These are phyloP conservation scores for Griposia aprilina DNA, from an alignment of 2,888 invertebrate genomes.

Conservation along the genomic window DNA sequence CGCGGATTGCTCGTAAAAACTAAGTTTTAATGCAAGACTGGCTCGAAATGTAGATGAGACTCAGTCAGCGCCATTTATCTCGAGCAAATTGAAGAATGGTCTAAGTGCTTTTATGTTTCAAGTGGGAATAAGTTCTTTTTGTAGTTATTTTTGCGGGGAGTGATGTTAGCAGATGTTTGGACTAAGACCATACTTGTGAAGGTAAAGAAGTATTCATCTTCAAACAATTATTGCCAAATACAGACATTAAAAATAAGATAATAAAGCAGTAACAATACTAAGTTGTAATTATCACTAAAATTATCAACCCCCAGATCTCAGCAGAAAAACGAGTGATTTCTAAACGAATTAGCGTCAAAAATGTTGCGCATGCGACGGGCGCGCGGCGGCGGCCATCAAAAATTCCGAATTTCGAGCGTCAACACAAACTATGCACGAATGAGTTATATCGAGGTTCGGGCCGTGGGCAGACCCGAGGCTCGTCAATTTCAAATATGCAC, in stretches of 20 bases:
- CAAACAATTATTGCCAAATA: neutral
- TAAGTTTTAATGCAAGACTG: slow-evolving; percentile 52
- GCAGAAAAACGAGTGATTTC: slow-evolving; percentile 72
- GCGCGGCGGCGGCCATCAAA: slow-evolving; percentile 74
- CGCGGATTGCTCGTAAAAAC: slow-evolving; percentile 61
- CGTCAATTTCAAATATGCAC: slow-evolving; percentile 61
- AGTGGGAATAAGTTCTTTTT: slow-evolving; percentile 6
- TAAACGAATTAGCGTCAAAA: slow-evolving; percentile 80
- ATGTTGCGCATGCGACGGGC: slow-evolving; percentile 72
- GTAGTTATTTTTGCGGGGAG: neutral
- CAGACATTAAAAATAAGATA: neutral
- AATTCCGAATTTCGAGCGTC: slow-evolving; percentile 77
- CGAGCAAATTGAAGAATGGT: slow-evolving; percentile 25
- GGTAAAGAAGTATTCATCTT: neutral
- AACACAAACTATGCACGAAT: slow-evolving; percentile 77
- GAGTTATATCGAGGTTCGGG: slow-evolving; percentile 71
- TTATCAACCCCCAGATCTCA: neutral
- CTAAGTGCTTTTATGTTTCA: slow-evolving; percentile 12
- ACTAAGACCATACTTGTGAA: too few species aligned
- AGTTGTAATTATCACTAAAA: slow-evolving; percentile 6
- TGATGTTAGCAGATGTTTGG: slow-evolving; percentile 1
- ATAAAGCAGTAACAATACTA: neutral
- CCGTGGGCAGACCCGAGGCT: slow-evolving; percentile 31
- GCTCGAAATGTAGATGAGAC: slow-evolving; percentile 55
- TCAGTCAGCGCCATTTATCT: slow-evolving; percentile 50